Evolutionary conservation across 1,140 invertebrate species (phyloP), one percentile per base, ranked within the genome.

Genomic region (Orchesella cincta): DNA sequence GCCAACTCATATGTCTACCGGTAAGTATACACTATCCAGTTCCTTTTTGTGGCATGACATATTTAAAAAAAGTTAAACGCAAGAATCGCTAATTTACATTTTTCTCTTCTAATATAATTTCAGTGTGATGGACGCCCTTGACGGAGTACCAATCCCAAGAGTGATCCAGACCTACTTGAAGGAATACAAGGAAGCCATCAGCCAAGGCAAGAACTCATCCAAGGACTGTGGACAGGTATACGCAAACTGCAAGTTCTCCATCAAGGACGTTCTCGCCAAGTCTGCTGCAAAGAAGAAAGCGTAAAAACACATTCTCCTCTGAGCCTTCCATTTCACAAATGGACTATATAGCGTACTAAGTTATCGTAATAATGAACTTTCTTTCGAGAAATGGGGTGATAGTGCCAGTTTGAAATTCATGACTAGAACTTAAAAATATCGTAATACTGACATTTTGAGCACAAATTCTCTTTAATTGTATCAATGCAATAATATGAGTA

Each of bases 91-190:
- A 64, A 64, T 64, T 64, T 64, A 64, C 14, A 14, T 8, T 71
- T 71, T 12, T 71, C 34, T 71, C 12, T 74, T 57, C 64, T 62
- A 28, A 52, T 34, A 67, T 62, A 8, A 31, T 52, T 76, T 16
- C 74, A 82, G 81, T 14, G 62, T 79, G 39, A 51, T 80, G 28
- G 77, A 80, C 33, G 73, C 72, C 1, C 72, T 82, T 31, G 72
- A 82, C 71, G 79, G 74, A 51, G 39, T 82, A 0, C 81, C 81
- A 16, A 80, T 82, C 72, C 81, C 81, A 34, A 29, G n/a, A 31
- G 33, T 82, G 1, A 80, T 82, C 51, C 77, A 79, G 23, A 70
- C n/a, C n/a, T 82, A 82, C 74, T 62, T 82, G 77, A 80, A 76
- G 76, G 74, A 82, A 34, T 80, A 80, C 71, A 76, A 77, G 29